phyloP scores from a whole-genome alignment of 2,797 vertebrate species.

The Lithobates sylvaticus region DNA sequence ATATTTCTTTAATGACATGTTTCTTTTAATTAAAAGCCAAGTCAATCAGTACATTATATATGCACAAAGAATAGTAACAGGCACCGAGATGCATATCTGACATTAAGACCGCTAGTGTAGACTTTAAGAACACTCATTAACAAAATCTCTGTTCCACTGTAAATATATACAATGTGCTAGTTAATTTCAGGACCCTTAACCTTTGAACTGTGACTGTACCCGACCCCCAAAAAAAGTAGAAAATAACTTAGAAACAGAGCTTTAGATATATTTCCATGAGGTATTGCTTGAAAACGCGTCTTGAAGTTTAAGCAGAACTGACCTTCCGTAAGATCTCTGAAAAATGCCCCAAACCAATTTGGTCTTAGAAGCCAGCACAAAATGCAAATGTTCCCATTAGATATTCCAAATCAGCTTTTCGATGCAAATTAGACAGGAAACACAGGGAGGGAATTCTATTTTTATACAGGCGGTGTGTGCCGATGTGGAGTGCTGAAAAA shows the following conservation, averaged over 20 bases:
- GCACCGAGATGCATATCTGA: neutral
- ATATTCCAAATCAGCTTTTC: constrained; percentile 60
- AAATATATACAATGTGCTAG: neutral
- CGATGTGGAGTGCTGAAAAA: constrained; percentile 36
- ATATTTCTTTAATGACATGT: neutral
- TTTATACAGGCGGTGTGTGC: constrained; percentile 53
- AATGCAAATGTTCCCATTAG: constrained; percentile 60
- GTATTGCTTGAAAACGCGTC: constrained; percentile 38
- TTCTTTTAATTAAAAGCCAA: neutral
- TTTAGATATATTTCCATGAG: constrained; percentile 24
- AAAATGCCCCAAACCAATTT: constrained; percentile 57
- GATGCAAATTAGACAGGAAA: constrained; percentile 57
- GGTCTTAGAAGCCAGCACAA: constrained; percentile 46
- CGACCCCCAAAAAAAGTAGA: constrained; percentile 10
- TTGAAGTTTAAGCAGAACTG: constrained; percentile 47
- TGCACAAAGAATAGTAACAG: neutral
- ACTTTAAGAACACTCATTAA: neutral
- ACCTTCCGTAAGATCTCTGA: constrained; percentile 53
- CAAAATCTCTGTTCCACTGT: neutral
- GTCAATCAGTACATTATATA: neutral
- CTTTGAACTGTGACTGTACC: constrained; percentile 1
- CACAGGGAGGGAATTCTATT: constrained; percentile 49
- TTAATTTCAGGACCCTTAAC: constrained; percentile 22
- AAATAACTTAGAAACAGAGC: constrained; percentile 20
- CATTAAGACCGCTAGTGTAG: neutral